Percentiles rank a stretch among this genome's conserved stretches.
Conservation (phyloP, 2,888 invertebrate genomes). For the Thumatha senex region DNA sequence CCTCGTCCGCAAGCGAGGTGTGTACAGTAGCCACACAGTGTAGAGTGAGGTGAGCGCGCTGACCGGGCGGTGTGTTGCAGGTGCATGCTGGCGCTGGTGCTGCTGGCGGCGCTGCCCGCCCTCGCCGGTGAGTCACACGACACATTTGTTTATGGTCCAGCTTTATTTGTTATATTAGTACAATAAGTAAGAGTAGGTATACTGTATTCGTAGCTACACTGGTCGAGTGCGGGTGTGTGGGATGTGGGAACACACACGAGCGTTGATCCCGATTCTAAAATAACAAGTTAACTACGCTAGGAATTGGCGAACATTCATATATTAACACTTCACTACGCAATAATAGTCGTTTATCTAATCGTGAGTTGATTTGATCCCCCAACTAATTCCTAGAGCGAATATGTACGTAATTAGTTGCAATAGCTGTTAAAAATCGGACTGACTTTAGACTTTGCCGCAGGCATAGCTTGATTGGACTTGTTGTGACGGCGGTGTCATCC, state of each 20-base stretch:
- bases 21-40: too few relatives aligned
- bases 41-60: background rate
- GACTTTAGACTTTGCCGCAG: too few relatives aligned
- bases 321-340: background rate
- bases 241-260: constrained; percentile 1
- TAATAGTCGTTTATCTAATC: constrained; percentile 1
- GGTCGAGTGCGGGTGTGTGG: background rate
- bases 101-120: constrained; percentile 56
- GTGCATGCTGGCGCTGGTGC: constrained; percentile 43
- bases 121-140: constrained; percentile 48
- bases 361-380: too few relatives aligned
- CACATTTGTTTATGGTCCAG: too few relatives aligned
- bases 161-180: too few relatives aligned
- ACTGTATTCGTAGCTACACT: background rate
- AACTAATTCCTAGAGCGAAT: too few relatives aligned
- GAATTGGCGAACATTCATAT: constrained; percentile 31
- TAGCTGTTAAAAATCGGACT: too few relatives aligned
- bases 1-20: too few relatives aligned
- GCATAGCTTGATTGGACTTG: background rate
- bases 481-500: background rate
- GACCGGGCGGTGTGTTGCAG: background rate
- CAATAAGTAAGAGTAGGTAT: background rate
- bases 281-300: constrained; percentile 23
- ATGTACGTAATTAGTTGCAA: too few relatives aligned
- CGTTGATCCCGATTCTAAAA: constrained; percentile 32